Evolutionary conservation across 2,113 vertebrate genomes (phyloP), one percentile per base, ranked within the genome.

Genomic region (Regulus satrapa): DNA sequence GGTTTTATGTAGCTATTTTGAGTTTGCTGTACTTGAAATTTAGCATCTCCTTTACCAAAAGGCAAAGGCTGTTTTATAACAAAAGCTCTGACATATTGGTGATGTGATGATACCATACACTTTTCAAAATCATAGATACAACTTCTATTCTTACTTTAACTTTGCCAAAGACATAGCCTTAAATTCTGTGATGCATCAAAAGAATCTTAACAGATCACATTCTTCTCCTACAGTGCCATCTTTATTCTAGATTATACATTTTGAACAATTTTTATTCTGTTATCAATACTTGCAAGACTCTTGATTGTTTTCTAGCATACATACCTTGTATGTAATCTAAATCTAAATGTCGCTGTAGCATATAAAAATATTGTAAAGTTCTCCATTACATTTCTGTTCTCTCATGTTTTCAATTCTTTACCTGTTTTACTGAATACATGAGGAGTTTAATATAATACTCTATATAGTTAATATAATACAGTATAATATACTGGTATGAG

Each of bases 1-100:
- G 89, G 85, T 89, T 94, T 96, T 91, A 76, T 64, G 86, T 91
- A 96, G 63, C 59, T 91, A 72, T 97, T 96, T 95, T 88, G 51
- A 96, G 56, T 86, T 92, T 94, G 16, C 75, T 94, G 26, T 83
- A 66, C 73, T 82, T 91, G 49, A 94, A 94, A 94, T 58, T 85
- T 73, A 95, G 64, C 52, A 85, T 59, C 31, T n/a, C 55, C 84
- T 90, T 75, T 77, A 74, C 64, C 85, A 66, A 94, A 95, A 93
- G 41, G 31, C 55, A 95, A 92, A 82, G 14, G 6, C 25, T 91
- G 36, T 25, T 94, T 93, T 58, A 72, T 89, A 51, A 62, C 55
- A 94, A 93, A 46, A 84, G 29, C 23, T 75, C 58, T 77, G 62
- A 80, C 31, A 26, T 19, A 38, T 17, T 28, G 20, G 40, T 84